Evolutionary conservation across 2,888 invertebrate species (phyloP).

Genomic region (Hemistola chrysoprasaria): DNA sequence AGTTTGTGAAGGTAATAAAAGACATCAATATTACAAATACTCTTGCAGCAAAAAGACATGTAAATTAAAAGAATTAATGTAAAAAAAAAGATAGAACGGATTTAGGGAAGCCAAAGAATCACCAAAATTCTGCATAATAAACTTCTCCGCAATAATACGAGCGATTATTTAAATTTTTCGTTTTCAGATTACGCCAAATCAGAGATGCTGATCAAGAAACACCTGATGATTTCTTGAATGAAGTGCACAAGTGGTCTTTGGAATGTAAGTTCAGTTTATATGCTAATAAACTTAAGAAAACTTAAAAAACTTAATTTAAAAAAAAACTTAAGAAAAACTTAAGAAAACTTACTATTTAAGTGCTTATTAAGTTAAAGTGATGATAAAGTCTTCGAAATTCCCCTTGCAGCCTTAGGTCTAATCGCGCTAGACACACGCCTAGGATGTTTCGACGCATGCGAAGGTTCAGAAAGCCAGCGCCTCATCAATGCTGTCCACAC

Average conservation of each 20-base stretch:
- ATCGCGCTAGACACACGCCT: constrained; percentile 85
- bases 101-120: too few relatives aligned
- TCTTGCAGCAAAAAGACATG: too few relatives aligned
- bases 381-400: too few relatives aligned
- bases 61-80: too few relatives aligned
- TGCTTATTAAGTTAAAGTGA: too few relatives aligned
- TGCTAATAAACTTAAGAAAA: not conserved
- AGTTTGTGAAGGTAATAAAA: too few relatives aligned
- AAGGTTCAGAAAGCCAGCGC: constrained; percentile 82
- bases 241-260: constrained; percentile 90
- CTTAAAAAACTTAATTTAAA: too few relatives aligned
- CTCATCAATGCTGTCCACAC: constrained; percentile 86
- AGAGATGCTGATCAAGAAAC: constrained; percentile 82
- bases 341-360: too few relatives aligned
- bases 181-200: constrained; percentile 80
- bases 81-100: too few relatives aligned
- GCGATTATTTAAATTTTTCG: not conserved
- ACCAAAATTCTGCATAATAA: too few relatives aligned
- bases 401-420: constrained; percentile 83
- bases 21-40: too few relatives aligned
- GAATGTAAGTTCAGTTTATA: constrained; percentile 83
- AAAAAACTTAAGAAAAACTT: too few relatives aligned
- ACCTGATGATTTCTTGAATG: constrained; percentile 85
- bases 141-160: not conserved
- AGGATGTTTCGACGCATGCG: constrained; percentile 82